Conservation (phyloP, 2,888 invertebrate genomes). For the Leistus spinibarbis region DNA sequence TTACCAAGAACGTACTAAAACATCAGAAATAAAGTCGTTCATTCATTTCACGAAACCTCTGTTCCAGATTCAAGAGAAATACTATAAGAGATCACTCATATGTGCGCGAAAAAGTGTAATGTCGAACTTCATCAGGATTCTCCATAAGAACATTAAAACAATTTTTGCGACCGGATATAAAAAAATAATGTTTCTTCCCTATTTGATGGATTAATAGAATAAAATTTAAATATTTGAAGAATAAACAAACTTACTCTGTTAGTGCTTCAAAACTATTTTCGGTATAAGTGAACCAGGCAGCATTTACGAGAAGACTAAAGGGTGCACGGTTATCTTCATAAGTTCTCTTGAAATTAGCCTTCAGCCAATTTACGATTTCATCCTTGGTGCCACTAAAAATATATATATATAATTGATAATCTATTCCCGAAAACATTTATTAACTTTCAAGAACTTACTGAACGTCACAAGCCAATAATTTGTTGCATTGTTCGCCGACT, state of each 20-base stretch:
- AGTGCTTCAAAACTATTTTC: conserved; percentile 49
- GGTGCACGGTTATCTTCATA: conserved; percentile 58
- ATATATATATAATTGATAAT: conserved; percentile 14
- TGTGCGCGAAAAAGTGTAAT: no score
- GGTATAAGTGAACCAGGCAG: conserved; percentile 57
- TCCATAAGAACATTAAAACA: no score
- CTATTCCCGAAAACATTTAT: not conserved
- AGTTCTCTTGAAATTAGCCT: conserved; percentile 56
- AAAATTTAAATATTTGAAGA: not conserved
- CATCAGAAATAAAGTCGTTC: no score
- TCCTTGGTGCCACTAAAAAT: conserved; percentile 50
- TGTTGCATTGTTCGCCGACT: conserved; percentile 60
- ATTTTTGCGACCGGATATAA: no score
- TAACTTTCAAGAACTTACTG: conserved; percentile 54
- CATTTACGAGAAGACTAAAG: conserved; percentile 58
- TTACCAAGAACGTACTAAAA: no score
- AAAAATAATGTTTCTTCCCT: no score
- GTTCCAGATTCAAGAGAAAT: no score
- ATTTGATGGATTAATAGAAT: no score
- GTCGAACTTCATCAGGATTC: no score
- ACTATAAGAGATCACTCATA: no score
- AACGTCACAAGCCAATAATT: conserved; percentile 62
- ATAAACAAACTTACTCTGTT: conserved; percentile 25
- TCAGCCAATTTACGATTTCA: conserved; percentile 55
- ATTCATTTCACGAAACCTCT: no score